Evolutionary conservation across 2,797 vertebrate genomes (phyloP).

Genomic region (Aphelocoma californica): DNA sequence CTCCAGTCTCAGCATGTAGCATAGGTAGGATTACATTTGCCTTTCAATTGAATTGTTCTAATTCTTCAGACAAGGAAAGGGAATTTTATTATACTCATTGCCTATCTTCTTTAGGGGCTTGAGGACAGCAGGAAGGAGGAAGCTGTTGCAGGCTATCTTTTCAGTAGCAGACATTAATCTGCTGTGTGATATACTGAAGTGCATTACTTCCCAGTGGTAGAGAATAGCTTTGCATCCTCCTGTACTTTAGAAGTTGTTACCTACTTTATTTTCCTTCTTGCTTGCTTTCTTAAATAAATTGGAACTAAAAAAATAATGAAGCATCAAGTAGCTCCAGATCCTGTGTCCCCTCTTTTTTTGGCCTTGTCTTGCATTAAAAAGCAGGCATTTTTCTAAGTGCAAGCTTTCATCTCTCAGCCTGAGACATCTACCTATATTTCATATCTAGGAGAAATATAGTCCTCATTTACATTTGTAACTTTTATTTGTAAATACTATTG

Average conservation of each 20-base stretch:
- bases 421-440: neutral
- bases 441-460: neutral
- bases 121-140: neutral
- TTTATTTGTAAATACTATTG: neutral
- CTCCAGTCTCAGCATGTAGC: neutral
- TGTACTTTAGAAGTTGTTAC: neutral
- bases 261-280: neutral
- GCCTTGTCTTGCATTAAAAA: neutral
- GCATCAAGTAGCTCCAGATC: neutral
- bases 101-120: neutral
- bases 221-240: neutral
- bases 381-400: neutral
- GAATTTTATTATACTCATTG: neutral
- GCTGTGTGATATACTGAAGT: neutral
- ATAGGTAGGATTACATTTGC: constrained; percentile 34
- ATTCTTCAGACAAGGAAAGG: constrained; percentile 18
- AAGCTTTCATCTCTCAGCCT: neutral
- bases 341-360: neutral
- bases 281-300: neutral
- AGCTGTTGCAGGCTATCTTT: neutral
- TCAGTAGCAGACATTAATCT: neutral
- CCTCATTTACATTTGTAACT: neutral
- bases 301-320: neutral
- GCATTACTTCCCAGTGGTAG: neutral
- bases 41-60: constrained; percentile 31